Percentiles rank a stretch among this genome's conserved stretches.
phyloP scores from a whole-genome alignment of 1,140 invertebrate genomes.

The Potamilus streckersoni region DNA sequence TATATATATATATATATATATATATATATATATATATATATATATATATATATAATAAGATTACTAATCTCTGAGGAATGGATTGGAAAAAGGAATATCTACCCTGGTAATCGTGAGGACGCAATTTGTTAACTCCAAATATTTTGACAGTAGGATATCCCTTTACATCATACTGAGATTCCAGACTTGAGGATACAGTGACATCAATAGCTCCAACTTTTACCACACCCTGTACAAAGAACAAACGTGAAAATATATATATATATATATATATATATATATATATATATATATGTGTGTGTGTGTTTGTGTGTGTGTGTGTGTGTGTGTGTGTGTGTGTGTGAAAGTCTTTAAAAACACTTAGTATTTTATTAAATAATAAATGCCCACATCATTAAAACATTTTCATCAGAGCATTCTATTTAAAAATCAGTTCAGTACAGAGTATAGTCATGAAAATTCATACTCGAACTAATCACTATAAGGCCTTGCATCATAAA shows the following conservation, averaged over 20 bases:
- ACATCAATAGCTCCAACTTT: slow-evolving; percentile 95
- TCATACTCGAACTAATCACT: background rate
- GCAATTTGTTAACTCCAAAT: slow-evolving; percentile 88
- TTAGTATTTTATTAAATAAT: too few relatives aligned
- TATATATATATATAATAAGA: too few relatives aligned
- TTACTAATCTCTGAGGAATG: background rate
- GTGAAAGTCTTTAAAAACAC: background rate
- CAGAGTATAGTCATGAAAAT: background rate
- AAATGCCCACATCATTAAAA: too few relatives aligned
- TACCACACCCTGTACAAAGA: slow-evolving; percentile 80
- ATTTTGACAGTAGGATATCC: slow-evolving; percentile 99
- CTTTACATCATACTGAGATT: slow-evolving; percentile 82
- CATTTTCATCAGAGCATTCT: too few relatives aligned
- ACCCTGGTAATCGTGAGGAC: slow-evolving; percentile 88
- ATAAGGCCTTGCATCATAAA: too few relatives aligned
- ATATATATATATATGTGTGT: too few relatives aligned
- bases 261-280: too few relatives aligned
- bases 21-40: too few relatives aligned
- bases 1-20: too few relatives aligned
- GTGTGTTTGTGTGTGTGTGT: too few relatives aligned
- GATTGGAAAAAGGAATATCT: background rate
- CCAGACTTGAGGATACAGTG: slow-evolving; percentile 87
- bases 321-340: background rate
- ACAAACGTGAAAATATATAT: slow-evolving; percentile 3
- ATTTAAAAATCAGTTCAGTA: too few relatives aligned